Base-by-base conservation (phyloP, 2,113 vertebrate species). In the Mesocricetus auratus region DNA sequence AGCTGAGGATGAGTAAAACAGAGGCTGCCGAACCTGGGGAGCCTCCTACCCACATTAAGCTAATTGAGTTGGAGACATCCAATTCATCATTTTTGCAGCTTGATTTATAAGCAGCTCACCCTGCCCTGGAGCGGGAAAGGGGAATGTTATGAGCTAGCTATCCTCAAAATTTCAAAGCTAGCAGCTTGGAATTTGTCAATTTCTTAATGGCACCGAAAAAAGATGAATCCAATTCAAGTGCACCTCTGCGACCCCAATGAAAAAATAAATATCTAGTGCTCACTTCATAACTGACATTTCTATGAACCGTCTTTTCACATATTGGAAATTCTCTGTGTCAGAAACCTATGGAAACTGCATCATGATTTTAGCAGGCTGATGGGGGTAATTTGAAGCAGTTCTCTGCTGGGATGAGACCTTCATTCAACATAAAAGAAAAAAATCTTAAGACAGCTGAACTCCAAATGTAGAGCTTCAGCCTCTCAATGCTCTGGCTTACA, bases 51-150 rank as follows among this genome's bases (percentile, higher is more conserved):
- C 74, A 94, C 93, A 89, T 93, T 97, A 98, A 98, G 95, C 86
- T 66, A 94, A 98, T 98, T 98, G 97, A 98, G 45, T 93, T 73
- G 96, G 97, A 98, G 94, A 93, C 94, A 91, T 97, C 71, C 93
- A 92, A 98, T 97, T 98, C 94, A 97, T 98, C 94, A 98, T 97
- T 97, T 97, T 97, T 89, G 58, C 79, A 91, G 93, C 36, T 42
- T 97, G 93, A 98, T 98, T 97, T 97, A 96, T 96, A 98, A 98
- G 95, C 97, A 98, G 91, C 97, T 97, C 42, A 74, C 79, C 47
- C 97, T 8, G 3, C 78, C 90, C 85, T 91, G 75, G 86, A 98
- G 95, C 36, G 85, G 85, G 5, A 96, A 97, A 56, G 22, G 96
- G 56, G 91, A 97, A 97, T 97, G 96, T 94, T 98, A 96, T 91